Evolutionary conservation across 2,797 vertebrate genomes (phyloP).

Genomic region (Lycodopsis pacificus): DNA sequence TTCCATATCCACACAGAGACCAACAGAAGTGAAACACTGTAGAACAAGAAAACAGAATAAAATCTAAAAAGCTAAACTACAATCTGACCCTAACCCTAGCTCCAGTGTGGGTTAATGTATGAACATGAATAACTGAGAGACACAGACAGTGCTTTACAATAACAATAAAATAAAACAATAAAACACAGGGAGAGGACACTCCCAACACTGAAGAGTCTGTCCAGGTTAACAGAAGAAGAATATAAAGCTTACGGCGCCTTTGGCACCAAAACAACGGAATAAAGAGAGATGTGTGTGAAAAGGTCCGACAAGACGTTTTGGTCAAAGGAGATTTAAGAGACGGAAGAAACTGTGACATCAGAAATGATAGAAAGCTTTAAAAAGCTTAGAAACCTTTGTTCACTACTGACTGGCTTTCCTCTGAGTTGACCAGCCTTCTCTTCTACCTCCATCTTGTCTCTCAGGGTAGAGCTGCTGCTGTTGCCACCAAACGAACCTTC

Average conservation of each 20-base stretch:
- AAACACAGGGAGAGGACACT: slow-evolving; percentile 60
- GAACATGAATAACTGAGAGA: slow-evolving; percentile 74
- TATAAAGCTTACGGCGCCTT: slow-evolving; percentile 25
- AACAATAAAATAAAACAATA: slow-evolving; percentile 32
- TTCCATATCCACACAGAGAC: slow-evolving; percentile 65
- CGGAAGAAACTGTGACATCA: slow-evolving; percentile 29
- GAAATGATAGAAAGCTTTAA: slow-evolving; percentile 25
- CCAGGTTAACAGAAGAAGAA: slow-evolving; percentile 51
- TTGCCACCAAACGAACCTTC: slow-evolving; percentile 29
- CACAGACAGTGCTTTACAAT: slow-evolving; percentile 79
- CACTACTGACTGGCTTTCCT: slow-evolving; percentile 24
- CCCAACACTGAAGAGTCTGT: slow-evolving; percentile 37
- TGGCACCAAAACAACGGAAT: slow-evolving; percentile 48
- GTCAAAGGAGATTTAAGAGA: slow-evolving; percentile 23
- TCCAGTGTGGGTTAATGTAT: slow-evolving; percentile 86
- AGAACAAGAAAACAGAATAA: slow-evolving; percentile 58
- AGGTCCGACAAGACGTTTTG: slow-evolving; percentile 24
- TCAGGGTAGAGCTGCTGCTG: background rate
- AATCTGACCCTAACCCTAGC: slow-evolving; percentile 72
- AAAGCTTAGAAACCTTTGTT: slow-evolving; percentile 46
- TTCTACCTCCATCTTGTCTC: slow-evolving; percentile 22
- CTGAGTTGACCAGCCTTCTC: slow-evolving; percentile 15
- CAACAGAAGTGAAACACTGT: slow-evolving; percentile 35
- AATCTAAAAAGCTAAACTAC: slow-evolving; percentile 64
- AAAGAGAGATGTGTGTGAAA: slow-evolving; percentile 49